A percentile compares a stretch with the other conserved stretches of the same genome.
Conservation (phyloP, 2,797 vertebrate species). For the Choloepus didactylus region DNA sequence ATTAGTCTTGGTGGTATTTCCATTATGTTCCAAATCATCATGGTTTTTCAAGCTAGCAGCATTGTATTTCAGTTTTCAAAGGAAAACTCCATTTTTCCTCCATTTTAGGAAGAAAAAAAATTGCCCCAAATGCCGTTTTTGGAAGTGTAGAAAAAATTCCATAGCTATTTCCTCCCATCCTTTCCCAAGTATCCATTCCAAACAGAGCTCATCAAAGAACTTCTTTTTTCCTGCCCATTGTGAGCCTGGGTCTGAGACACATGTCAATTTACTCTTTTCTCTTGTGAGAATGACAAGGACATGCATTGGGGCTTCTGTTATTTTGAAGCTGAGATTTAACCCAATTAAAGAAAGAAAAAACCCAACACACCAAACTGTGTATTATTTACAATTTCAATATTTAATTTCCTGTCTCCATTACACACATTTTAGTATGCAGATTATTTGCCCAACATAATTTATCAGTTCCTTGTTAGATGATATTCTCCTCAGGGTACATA, state of each 20-base stretch:
- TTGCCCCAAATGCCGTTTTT: not conserved
- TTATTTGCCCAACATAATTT: slow-evolving; percentile 85
- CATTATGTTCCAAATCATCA: not conserved
- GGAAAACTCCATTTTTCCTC: not conserved
- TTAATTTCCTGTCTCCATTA: slow-evolving; percentile 81
- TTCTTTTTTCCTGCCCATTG: not conserved
- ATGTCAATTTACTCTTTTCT: not conserved
- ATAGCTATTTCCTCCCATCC: not conserved
- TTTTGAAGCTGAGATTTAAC: slow-evolving; percentile 66
- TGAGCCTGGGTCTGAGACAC: slow-evolving; percentile 43
- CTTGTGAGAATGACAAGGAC: slow-evolving; percentile 13
- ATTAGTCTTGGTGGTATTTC: not conserved
- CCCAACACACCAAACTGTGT: slow-evolving; percentile 67
- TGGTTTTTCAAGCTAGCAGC: not conserved
- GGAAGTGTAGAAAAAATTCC: not conserved
- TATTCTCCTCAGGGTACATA: slow-evolving; percentile 84
- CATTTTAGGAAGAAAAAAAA: slow-evolving; percentile 4
- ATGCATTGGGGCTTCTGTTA: not conserved
- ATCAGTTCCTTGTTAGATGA: slow-evolving; percentile 83
- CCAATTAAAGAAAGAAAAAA: not conserved
- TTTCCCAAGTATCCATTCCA: slow-evolving; percentile 27
- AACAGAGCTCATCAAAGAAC: slow-evolving; percentile 29
- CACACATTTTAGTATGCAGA: slow-evolving; percentile 79
- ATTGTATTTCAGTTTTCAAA: slow-evolving; percentile 64
- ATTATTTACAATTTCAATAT: slow-evolving; percentile 83